These are phyloP conservation scores for Cyanistes caeruleus DNA, from an alignment of 2,113 vertebrate genomes.

Conservation along the genomic window DNA sequence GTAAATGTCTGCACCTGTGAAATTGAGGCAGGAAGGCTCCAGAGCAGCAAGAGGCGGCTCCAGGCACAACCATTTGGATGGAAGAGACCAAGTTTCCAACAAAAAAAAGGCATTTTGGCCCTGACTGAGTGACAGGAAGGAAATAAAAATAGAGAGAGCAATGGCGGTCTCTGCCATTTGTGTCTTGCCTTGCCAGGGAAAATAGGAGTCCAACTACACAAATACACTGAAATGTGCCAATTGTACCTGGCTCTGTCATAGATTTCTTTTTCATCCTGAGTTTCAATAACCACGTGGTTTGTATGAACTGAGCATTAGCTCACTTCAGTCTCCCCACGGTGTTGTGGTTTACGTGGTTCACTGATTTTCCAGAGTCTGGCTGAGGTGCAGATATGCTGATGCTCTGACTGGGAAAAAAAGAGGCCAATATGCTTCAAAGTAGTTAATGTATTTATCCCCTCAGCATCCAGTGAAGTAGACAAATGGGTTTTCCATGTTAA, in stretches of 20 bases:
- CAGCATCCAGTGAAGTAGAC: neutral
- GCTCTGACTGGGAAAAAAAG: neutral
- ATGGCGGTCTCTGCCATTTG: neutral
- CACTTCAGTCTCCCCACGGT: neutral
- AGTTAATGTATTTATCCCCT: neutral
- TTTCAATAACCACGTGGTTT: neutral
- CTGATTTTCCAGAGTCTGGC: neutral
- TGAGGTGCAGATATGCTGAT: neutral
- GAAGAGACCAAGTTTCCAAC: neutral
- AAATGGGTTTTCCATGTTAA: neutral
- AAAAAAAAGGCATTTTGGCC: neutral
- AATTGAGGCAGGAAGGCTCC: neutral
- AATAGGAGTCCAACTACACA: neutral
- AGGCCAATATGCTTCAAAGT: neutral
- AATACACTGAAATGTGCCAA: neutral
- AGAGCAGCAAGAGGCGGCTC: neutral
- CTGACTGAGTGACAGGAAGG: neutral
- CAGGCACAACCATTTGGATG: accelerated
- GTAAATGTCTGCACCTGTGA: neutral
- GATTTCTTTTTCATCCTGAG: neutral
- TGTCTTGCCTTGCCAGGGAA: neutral
- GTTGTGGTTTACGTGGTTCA: neutral
- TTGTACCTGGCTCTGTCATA: neutral
- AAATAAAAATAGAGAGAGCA: neutral
- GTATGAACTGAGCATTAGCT: neutral